Evolutionary conservation across 2,797 vertebrate genomes (phyloP).

Genomic region (Champsocephalus gunnari): DNA sequence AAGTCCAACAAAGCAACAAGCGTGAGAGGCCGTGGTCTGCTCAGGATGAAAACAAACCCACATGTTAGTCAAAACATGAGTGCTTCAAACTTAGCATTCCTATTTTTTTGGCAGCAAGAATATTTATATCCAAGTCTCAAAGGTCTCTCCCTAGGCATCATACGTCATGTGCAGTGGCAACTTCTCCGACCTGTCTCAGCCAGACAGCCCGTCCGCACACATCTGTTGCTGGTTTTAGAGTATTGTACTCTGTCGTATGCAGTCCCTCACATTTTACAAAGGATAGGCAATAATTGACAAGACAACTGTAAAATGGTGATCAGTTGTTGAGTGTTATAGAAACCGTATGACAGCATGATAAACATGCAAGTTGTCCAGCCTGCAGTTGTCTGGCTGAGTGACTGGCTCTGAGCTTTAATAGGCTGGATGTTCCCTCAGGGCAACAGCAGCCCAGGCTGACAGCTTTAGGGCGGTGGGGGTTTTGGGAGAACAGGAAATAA

Average conservation of each 20-base stretch:
- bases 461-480: slow-evolving; percentile 31
- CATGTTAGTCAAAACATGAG: not conserved
- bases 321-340: slow-evolving; percentile 57
- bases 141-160: slow-evolving; percentile 6
- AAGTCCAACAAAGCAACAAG: not conserved
- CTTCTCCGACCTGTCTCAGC: slow-evolving; percentile 40
- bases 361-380: slow-evolving; percentile 33
- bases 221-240: slow-evolving; percentile 75
- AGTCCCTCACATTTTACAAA: slow-evolving; percentile 53
- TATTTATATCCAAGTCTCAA: slow-evolving; percentile 21
- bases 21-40: not conserved
- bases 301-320: slow-evolving; percentile 77
- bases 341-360: slow-evolving; percentile 61
- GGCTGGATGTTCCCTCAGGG: slow-evolving; percentile 43
- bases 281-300: slow-evolving; percentile 64
- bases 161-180: slow-evolving; percentile 28
- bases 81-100: slow-evolving; percentile 15
- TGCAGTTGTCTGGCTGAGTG: slow-evolving; percentile 50
- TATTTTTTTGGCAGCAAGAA: slow-evolving; percentile 21
- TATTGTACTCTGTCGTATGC: slow-evolving; percentile 63
- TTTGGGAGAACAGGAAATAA: slow-evolving; percentile 49
- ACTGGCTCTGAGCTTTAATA: slow-evolving; percentile 43
- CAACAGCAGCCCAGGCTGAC: slow-evolving; percentile 37
- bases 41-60: not conserved
- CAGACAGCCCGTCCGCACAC: slow-evolving; percentile 47